Conservation (phyloP, 2,888 invertebrate genomes). For the Choreutis nemorana region DNA sequence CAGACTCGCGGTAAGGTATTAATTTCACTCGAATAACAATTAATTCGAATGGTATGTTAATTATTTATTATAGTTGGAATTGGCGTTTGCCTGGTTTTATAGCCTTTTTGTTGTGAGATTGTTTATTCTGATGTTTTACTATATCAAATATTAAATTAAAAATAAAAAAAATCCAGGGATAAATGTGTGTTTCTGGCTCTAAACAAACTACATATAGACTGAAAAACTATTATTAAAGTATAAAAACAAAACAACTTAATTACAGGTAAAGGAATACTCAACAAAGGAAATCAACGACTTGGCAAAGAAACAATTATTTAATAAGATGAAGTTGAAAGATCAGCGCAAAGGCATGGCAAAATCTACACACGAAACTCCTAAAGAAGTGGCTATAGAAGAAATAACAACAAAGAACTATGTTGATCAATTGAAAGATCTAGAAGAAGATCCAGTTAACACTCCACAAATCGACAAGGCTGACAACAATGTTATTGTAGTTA, state of each 20-base stretch:
- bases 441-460: conserved; percentile 48
- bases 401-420: conserved; percentile 26
- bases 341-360: conserved; percentile 16
- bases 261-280: conserved; percentile 48
- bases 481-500: conserved; percentile 40
- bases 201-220: too few relatives aligned
- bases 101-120: too few relatives aligned
- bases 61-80: too few relatives aligned
- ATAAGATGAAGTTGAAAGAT: conserved; percentile 28
- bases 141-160: too few relatives aligned
- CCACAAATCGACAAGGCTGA: conserved; percentile 33
- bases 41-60: too few relatives aligned
- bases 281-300: conserved; percentile 47
- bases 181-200: too few relatives aligned
- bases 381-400: conserved; percentile 11
- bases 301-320: conserved; percentile 34
- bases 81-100: too few relatives aligned
- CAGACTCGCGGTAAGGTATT: too few relatives aligned
- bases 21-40: too few relatives aligned
- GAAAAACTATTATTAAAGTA: too few relatives aligned
- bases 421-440: conserved; percentile 37
- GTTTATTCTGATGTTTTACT: too few relatives aligned
- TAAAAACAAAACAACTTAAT: conserved; percentile 5
- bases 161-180: too few relatives aligned
- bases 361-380: conserved; percentile 10